A percentile compares a stretch with the other conserved stretches of the same genome.
phyloP scores from a whole-genome alignment of 2,797 vertebrate species.

The Pseudochirops corinnae region DNA sequence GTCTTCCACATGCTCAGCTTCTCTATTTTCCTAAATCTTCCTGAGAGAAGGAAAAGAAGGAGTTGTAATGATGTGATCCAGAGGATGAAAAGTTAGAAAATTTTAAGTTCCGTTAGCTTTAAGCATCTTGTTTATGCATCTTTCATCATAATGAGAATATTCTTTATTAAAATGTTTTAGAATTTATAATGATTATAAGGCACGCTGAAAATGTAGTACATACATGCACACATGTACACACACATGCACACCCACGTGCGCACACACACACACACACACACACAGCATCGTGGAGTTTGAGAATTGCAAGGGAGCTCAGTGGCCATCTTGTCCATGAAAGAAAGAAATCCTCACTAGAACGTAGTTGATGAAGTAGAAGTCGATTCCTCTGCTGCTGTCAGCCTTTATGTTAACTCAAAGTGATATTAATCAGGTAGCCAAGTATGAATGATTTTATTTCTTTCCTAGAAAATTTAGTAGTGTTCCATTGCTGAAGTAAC shows the following conservation, averaged over 20 bases:
- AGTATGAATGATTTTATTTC: constrained; percentile 19
- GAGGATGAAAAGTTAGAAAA: constrained; percentile 28
- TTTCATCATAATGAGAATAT: constrained; percentile 17
- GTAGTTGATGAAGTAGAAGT: neutral
- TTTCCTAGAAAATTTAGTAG: constrained; percentile 33
- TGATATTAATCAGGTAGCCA: neutral
- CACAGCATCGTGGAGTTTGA: neutral
- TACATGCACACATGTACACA: neutral
- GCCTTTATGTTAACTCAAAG: neutral
- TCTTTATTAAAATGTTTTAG: constrained; percentile 28
- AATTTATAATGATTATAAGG: constrained; percentile 33
- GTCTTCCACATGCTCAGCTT: neutral
- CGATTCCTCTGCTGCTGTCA: neutral
- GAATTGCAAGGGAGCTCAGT: neutral
- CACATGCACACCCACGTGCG: neutral
- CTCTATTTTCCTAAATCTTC: constrained; percentile 9
- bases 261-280: neutral
- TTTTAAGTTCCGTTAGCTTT: constrained; percentile 2
- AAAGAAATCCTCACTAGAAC: neutral
- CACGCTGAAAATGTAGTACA: constrained; percentile 7
- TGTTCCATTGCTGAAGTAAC: constrained; percentile 31
- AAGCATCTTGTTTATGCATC: constrained; percentile 2
- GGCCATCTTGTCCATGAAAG: neutral
- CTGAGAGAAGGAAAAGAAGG: constrained; percentile 1
- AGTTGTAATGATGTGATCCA: constrained; percentile 2